Conservation (phyloP, 92 coral and sea anemone genomes). For the Metridium senile region DNA sequence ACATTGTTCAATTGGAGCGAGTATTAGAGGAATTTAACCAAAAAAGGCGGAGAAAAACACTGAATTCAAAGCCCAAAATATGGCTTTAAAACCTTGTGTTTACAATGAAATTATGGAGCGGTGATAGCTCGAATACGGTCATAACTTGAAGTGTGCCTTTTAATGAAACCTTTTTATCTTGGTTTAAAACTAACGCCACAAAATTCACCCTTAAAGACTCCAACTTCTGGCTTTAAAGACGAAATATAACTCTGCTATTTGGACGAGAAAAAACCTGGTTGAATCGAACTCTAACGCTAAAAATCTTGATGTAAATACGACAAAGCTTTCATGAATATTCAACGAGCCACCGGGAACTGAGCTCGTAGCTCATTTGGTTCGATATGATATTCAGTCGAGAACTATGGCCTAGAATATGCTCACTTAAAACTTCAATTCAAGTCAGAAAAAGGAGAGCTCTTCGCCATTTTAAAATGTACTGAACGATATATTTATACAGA, state of each 20-base stretch:
- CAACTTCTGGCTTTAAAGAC: too few species aligned
- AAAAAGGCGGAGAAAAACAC: not conserved
- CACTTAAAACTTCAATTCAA: not conserved
- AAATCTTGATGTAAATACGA: conserved; percentile 9
- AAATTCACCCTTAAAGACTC: too few species aligned
- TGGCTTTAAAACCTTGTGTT: conserved; percentile 3
- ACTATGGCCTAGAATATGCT: too few species aligned
- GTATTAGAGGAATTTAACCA: not conserved
- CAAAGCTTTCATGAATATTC: conserved; percentile 28
- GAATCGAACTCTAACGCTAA: too few species aligned
- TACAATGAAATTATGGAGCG: conserved; percentile 9
- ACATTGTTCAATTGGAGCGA: not conserved
- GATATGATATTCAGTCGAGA: too few species aligned
- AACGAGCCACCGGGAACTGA: not conserved
- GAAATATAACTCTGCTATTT: too few species aligned
- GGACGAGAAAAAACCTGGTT: too few species aligned
- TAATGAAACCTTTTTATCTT: not conserved
- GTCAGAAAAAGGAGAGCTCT: not conserved
- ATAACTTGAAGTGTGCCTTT: not conserved
- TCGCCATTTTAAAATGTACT: not conserved
- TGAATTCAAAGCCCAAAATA: conserved; percentile 1
- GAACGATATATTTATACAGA: too few species aligned
- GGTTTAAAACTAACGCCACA: conserved; percentile 12
- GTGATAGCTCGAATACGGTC: not conserved
- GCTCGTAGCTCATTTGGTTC: not conserved